These are phyloP conservation scores for Morpho helenor DNA, from an alignment of 2,888 invertebrate genomes.

Conservation along the genomic window DNA sequence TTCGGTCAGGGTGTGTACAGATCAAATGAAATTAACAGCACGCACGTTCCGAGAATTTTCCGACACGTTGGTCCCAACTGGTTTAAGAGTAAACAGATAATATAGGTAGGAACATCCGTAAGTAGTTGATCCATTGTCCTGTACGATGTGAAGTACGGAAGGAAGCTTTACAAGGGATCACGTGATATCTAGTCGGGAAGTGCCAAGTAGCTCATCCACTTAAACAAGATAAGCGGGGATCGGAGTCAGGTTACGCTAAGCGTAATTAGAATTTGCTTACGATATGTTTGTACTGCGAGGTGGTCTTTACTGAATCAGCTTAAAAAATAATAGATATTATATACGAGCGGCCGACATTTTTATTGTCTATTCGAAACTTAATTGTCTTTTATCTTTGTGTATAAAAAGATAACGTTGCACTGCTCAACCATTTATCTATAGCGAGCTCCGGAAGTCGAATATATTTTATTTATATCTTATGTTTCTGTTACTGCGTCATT, in stretches of 20 bases:
- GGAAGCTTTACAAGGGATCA: conserved; percentile 68
- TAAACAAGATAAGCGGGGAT: conserved; percentile 57
- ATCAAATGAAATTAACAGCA: conserved; percentile 23
- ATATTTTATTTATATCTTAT: no score
- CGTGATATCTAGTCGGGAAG: conserved; percentile 68
- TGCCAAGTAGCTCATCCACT: conserved; percentile 49
- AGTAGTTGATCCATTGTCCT: conserved; percentile 64
- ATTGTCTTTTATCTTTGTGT: no score
- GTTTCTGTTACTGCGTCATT: no score
- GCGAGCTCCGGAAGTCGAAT: no score
- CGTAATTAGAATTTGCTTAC: conserved; percentile 41
- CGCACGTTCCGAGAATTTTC: conserved; percentile 29
- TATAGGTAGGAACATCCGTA: conserved; percentile 51
- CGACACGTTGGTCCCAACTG: conserved; percentile 28
- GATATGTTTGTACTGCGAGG: conserved; percentile 38
- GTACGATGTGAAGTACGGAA: conserved; percentile 50
- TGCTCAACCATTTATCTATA: no score
- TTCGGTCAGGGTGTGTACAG: conserved; percentile 2
- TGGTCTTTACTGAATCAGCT: conserved; percentile 40
- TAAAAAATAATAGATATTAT: neutral
- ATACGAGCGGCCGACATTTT: neutral
- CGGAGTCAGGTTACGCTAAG: conserved; percentile 50
- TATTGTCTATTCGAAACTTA: no score
- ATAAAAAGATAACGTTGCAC: no score
- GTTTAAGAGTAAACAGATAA: conserved; percentile 41